These are phyloP conservation scores for Apis florea DNA, from an alignment of 1,140 invertebrate species.

Conservation along the genomic window DNA sequence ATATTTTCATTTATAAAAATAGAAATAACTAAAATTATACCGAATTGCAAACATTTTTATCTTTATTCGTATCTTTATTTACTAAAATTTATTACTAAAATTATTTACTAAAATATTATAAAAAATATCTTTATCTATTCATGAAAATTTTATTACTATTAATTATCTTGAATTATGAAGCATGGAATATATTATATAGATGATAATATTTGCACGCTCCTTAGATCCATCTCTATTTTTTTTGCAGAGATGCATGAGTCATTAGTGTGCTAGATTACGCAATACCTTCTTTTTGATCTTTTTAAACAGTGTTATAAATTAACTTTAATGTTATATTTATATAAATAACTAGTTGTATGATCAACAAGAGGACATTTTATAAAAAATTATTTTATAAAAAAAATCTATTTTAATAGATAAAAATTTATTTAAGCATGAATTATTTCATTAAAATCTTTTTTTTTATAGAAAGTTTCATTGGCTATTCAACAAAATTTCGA, in stretches of 20 bases:
- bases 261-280: slow-evolving; percentile 78
- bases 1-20: too few species aligned
- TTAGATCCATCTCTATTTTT: slow-evolving; percentile 76
- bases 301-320: slow-evolving; percentile 21
- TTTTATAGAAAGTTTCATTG: slow-evolving; percentile 43
- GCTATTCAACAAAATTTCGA: slow-evolving; percentile 55
- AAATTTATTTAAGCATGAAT: not conserved
- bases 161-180: too few species aligned
- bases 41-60: too few species aligned
- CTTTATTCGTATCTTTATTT: too few species aligned
- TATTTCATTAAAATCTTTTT: slow-evolving; percentile 13
- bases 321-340: slow-evolving; percentile 11
- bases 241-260: slow-evolving; percentile 78
- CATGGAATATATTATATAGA: too few species aligned
- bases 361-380: slow-evolving; percentile 51
- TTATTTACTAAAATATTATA: too few species aligned
- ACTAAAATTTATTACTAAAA: too few species aligned
- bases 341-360: slow-evolving; percentile 10
- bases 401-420: not conserved
- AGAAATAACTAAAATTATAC: too few species aligned
- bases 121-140: too few species aligned
- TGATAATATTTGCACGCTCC: slow-evolving; percentile 68
- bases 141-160: too few species aligned
- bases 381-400: not conserved
- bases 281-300: slow-evolving; percentile 70